Conservation (phyloP, 2,888 invertebrate species). For the Oscheius onirici region DNA sequence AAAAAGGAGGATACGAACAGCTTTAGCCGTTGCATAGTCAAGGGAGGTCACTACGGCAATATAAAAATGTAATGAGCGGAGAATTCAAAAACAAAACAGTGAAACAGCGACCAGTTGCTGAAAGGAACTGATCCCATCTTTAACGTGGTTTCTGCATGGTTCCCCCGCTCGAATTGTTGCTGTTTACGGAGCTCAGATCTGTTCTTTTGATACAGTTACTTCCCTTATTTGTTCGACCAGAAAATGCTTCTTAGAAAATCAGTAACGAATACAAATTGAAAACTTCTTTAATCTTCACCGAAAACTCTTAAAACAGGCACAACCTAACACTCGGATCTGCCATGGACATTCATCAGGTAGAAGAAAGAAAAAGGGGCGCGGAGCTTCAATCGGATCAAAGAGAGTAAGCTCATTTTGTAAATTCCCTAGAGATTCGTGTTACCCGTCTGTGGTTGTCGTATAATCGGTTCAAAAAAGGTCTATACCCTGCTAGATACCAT, state of each 20-base stretch:
- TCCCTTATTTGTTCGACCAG: no score
- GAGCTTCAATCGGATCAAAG: not conserved
- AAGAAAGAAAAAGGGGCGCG: not conserved
- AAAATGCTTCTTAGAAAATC: no score
- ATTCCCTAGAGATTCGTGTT: conserved; percentile 26
- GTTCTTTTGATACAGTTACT: not conserved
- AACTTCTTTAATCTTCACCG: not conserved
- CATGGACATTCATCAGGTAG: not conserved
- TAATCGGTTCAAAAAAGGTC: not conserved
- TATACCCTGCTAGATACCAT: conserved; percentile 29
- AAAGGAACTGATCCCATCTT: not conserved
- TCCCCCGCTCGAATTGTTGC: no score
- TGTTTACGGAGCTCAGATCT: no score
- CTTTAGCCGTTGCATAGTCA: no score
- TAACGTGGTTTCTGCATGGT: no score
- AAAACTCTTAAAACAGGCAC: conserved; percentile 24
- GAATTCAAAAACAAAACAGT: no score
- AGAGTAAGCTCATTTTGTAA: conserved; percentile 20
- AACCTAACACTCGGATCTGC: conserved; percentile 1
- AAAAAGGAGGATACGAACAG: no score
- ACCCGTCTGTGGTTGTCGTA: conserved; percentile 11
- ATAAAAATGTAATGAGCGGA: no score
- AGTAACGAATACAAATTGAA: no score
- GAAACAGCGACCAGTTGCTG: not conserved
- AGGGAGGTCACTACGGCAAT: no score